These are phyloP conservation scores for Brachypalpus laphriformis DNA, from an alignment of 2,888 invertebrate genomes.

Conservation along the genomic window DNA sequence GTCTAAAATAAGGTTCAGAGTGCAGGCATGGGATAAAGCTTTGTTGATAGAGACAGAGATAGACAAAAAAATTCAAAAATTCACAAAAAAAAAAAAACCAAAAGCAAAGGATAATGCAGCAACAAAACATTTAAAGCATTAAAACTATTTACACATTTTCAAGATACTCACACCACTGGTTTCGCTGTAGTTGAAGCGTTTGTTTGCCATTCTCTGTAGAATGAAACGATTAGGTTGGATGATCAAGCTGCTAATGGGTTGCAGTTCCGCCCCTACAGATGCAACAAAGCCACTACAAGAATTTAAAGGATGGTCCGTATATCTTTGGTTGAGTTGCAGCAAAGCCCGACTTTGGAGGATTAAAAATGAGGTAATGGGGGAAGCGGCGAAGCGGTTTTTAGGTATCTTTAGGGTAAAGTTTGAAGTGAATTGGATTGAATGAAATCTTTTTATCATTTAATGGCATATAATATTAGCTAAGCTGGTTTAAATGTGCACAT, in stretches of 20 bases:
- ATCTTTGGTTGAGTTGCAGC: not conserved
- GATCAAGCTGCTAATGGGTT: not conserved
- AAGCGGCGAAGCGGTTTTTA: not conserved
- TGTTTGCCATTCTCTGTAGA: constrained; percentile 2
- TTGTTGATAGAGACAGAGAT: too few relatives aligned
- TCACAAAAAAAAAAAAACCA: not conserved
- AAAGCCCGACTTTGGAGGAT: not conserved
- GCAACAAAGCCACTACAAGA: not conserved
- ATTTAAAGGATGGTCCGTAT: not conserved
- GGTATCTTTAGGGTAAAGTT: not conserved
- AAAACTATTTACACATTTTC: not conserved
- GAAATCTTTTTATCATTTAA: not conserved
- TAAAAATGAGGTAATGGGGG: not conserved
- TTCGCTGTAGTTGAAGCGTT: constrained; percentile 8
- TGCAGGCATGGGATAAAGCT: too few relatives aligned
- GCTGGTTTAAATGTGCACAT: not conserved
- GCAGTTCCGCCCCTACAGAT: not conserved
- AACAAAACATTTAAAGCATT: not conserved
- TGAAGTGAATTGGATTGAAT: not conserved
- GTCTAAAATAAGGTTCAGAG: too few relatives aligned
- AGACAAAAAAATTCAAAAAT: not conserved
- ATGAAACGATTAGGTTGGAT: not conserved
- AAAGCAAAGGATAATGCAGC: not conserved
- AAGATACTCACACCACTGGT: constrained; percentile 24
- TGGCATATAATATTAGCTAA: not conserved